phyloP scores from a whole-genome alignment of 2,797 vertebrate genomes.

The Epinephelus malabaricus region DNA sequence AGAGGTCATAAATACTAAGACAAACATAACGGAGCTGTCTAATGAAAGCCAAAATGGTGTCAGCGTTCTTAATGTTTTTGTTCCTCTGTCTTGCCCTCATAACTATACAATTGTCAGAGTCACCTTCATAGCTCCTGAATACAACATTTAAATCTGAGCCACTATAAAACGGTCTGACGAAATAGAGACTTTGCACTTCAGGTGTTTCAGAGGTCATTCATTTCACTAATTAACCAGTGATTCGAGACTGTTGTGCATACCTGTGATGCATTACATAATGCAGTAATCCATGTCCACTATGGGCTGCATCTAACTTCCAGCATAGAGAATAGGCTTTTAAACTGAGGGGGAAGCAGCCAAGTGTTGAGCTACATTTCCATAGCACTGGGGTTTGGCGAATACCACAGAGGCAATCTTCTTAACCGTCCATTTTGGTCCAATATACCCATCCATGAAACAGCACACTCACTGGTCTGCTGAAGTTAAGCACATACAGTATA shows the following conservation, averaged over 20 bases:
- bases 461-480: constrained; percentile 28
- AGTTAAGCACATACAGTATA: constrained; percentile 42
- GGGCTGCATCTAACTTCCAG: constrained; percentile 33
- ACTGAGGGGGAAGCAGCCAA: constrained; percentile 30
- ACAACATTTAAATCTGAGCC: neutral
- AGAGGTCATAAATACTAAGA: constrained; percentile 58
- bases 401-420: constrained; percentile 47
- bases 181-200: constrained; percentile 3
- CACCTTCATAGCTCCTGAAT: constrained; percentile 1
- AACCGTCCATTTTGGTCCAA: constrained; percentile 48
- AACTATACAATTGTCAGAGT: constrained; percentile 24
- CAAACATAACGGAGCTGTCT: constrained; percentile 50
- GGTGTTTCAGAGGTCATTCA: neutral
- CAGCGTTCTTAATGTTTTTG: constrained; percentile 4
- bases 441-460: constrained; percentile 42
- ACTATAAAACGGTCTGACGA: constrained; percentile 9
- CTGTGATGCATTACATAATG: constrained; percentile 9
- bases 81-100: constrained; percentile 24
- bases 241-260: constrained; percentile 17
- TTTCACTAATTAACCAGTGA: neutral
- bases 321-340: constrained; percentile 28
- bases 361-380: constrained; percentile 25
- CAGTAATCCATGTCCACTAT: constrained; percentile 10
- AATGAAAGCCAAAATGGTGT: constrained; percentile 21
- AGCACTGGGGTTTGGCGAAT: constrained; percentile 27